These are phyloP conservation scores for Schrankia costaestrigalis DNA, from an alignment of 2,888 invertebrate species.

Conservation along the genomic window DNA sequence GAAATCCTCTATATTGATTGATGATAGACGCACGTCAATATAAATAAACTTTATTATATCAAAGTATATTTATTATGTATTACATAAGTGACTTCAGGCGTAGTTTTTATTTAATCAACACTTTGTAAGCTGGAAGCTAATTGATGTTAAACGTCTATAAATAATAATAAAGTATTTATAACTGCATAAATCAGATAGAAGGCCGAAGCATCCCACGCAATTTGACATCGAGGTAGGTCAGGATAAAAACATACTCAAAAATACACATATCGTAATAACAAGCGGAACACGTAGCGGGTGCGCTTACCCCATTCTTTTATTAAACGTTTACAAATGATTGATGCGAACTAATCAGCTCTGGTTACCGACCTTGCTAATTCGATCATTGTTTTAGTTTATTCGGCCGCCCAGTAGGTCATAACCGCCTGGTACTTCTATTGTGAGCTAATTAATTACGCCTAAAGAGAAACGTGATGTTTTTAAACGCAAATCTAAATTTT, in stretches of 20 bases:
- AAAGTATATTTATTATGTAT: slow-evolving; percentile 37
- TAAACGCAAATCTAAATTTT: slow-evolving; percentile 9
- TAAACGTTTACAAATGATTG: slow-evolving; percentile 38
- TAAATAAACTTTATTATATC: slow-evolving; percentile 38
- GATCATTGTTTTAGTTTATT: slow-evolving; percentile 44
- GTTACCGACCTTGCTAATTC: slow-evolving; percentile 41
- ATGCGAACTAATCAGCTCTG: slow-evolving; percentile 36
- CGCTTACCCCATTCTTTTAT: slow-evolving; percentile 31
- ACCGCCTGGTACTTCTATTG: slow-evolving; percentile 33
- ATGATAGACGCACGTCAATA: slow-evolving; percentile 37
- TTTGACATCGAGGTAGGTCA: slow-evolving; percentile 68
- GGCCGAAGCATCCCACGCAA: slow-evolving; percentile 54
- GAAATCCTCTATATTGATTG: slow-evolving; percentile 48
- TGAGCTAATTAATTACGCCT: slow-evolving; percentile 24
- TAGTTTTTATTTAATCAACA: slow-evolving; percentile 13
- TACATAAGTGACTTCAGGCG: slow-evolving; percentile 36
- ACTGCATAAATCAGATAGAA: slow-evolving; percentile 65
- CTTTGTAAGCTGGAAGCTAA: slow-evolving; percentile 26
- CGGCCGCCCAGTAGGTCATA: slow-evolving; percentile 41
- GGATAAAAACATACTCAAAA: slow-evolving; percentile 54
- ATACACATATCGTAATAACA: slow-evolving; percentile 31
- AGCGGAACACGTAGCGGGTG: no score
- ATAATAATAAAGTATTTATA: slow-evolving; percentile 67
- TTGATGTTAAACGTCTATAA: slow-evolving; percentile 42
- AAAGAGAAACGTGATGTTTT: slow-evolving; percentile 27